Percentiles rank a stretch among this genome's conserved stretches.
Evolutionary conservation across 2,113 vertebrate genomes (phyloP).

Genomic region (Pagrus major): DNA sequence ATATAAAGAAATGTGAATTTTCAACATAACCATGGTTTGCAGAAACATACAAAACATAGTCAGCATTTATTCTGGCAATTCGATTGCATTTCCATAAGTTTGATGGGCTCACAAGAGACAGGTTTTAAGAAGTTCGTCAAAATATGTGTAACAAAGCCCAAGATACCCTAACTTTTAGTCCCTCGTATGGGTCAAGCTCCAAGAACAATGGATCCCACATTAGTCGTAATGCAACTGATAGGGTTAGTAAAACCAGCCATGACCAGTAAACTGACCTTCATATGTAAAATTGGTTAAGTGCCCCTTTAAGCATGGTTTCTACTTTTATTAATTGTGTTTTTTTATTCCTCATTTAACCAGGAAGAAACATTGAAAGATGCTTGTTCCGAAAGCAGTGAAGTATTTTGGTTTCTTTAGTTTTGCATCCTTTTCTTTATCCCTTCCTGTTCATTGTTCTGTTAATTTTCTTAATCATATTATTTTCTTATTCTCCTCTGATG

Average conservation of each 20-base stretch:
- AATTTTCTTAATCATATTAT: slow-evolving; percentile 18
- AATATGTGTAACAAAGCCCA: not conserved
- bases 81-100: no score
- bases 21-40: no score
- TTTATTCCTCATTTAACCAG: not conserved
- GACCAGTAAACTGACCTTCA: no score
- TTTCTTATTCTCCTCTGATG: slow-evolving; percentile 30
- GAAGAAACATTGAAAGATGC: not conserved
- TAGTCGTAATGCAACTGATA: not conserved
- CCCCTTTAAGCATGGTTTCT: not conserved
- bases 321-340: not conserved
- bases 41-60: no score
- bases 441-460: slow-evolving; percentile 16
- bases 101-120: not conserved
- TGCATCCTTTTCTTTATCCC: not conserved
- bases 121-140: no score
- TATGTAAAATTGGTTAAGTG: not conserved
- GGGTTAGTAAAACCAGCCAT: not conserved
- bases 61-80: no score
- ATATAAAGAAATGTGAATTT: no score
- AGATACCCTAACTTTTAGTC: not conserved
- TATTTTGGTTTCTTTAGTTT: not conserved
- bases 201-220: not conserved
- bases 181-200: not conserved
- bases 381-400: not conserved